Evolutionary conservation across 2,888 invertebrate genomes (phyloP).

Genomic region (Eristalinus sepulchralis): DNA sequence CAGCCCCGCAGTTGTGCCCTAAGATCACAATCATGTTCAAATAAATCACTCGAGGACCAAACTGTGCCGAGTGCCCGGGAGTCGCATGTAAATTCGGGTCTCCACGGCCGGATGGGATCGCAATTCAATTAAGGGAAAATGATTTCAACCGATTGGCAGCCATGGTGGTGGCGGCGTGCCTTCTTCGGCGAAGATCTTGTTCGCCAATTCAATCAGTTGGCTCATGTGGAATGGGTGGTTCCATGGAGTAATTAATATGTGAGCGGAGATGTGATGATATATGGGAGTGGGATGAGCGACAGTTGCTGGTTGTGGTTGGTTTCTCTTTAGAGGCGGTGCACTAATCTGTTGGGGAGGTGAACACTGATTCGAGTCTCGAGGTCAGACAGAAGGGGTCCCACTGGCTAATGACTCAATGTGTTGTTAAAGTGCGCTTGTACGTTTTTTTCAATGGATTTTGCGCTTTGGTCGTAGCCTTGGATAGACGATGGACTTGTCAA

Average conservation of each 20-base stretch:
- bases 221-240: constrained; percentile 62
- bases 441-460: background rate
- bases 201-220: constrained; percentile 56
- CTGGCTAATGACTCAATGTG: background rate
- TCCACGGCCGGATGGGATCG: constrained; percentile 28
- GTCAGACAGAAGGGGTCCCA: background rate
- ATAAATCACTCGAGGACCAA: constrained; percentile 60
- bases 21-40: constrained; percentile 69
- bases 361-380: background rate
- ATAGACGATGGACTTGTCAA: background rate
- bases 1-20: constrained; percentile 5
- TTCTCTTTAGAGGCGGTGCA: background rate
- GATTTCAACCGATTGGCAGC: constrained; percentile 48
- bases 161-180: background rate
- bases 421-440: background rate
- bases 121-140: constrained; percentile 67
- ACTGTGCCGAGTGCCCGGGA: constrained; percentile 30
- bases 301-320: constrained; percentile 10
- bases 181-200: constrained; percentile 17
- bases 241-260: constrained; percentile 60
- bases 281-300: constrained; percentile 41
- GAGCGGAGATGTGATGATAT: constrained; percentile 41
- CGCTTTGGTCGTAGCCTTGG: background rate
- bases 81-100: constrained; percentile 33
- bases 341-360: background rate